phyloP scores from a whole-genome alignment of 2,797 vertebrate genomes.

The Hemitrygon akajei region DNA sequence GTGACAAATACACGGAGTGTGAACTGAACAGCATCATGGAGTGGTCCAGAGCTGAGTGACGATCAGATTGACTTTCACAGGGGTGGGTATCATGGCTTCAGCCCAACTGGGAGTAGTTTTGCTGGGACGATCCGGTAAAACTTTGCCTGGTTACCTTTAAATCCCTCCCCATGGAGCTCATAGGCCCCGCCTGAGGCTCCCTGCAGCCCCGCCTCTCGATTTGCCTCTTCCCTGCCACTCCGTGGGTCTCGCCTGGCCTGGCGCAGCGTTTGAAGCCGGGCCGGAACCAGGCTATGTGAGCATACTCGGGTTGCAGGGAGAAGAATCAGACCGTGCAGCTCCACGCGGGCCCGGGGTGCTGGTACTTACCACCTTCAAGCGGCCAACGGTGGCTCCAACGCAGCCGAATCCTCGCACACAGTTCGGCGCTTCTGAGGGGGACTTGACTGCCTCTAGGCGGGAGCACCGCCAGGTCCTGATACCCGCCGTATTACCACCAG shows the following conservation, averaged over 20 bases:
- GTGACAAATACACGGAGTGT: too few species aligned
- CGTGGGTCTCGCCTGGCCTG: background rate
- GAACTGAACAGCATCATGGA: too few species aligned
- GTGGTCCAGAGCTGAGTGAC: background rate
- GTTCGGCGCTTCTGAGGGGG: background rate
- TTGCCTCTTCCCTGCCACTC: slow-evolving; percentile 41
- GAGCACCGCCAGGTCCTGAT: background rate
- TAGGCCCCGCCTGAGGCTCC: slow-evolving; percentile 35
- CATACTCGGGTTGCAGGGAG: background rate
- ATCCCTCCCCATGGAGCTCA: background rate
- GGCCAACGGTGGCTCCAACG: background rate
- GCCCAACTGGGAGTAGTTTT: background rate
- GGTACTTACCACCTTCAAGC: background rate
- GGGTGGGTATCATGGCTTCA: background rate
- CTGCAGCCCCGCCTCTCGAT: slow-evolving; percentile 40
- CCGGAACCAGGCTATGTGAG: background rate
- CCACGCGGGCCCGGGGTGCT: background rate
- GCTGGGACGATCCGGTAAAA: background rate
- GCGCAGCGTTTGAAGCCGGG: background rate
- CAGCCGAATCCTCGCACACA: background rate
- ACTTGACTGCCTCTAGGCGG: background rate
- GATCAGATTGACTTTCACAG: background rate
- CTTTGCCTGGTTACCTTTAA: background rate
- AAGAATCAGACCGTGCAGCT: background rate
- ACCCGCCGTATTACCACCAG: background rate